A percentile compares a stretch with the other conserved stretches of the same genome.
phyloP scores from a whole-genome alignment of 2,797 vertebrate species.

The Prionace glauca region DNA sequence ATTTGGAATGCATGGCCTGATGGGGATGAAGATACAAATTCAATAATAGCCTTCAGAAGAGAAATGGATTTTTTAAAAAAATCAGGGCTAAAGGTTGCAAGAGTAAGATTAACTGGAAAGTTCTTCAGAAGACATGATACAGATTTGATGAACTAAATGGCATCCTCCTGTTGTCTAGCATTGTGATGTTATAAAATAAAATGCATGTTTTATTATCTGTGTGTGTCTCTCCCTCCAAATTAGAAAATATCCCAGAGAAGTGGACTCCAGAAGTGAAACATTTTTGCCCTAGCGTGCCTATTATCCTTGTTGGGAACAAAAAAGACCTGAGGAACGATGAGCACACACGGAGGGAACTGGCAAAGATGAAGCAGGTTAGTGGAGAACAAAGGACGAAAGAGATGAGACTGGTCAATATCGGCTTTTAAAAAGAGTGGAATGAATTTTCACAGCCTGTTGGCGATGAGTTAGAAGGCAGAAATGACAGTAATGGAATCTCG shows the following conservation, averaged over 20 bases:
- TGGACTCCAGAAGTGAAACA: conserved; percentile 98
- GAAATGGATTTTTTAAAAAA: neutral
- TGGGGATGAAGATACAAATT: neutral
- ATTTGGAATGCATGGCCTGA: neutral
- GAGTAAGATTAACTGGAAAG: neutral
- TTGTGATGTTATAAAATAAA: neutral
- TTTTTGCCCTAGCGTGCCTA: conserved; percentile 97
- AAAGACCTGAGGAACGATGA: conserved; percentile 96
- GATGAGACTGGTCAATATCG: neutral
- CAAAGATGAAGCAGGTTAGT: conserved; percentile 95
- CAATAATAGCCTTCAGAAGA: neutral
- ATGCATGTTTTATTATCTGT: neutral
- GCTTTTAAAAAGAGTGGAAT: neutral
- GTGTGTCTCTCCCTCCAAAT: neutral
- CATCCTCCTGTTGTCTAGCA: neutral
- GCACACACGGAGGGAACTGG: conserved; percentile 91
- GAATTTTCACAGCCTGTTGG: neutral
- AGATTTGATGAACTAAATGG: neutral
- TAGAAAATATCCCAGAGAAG: conserved; percentile 99
- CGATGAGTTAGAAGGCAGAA: neutral
- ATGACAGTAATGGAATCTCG: neutral
- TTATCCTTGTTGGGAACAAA: conserved; percentile 97
- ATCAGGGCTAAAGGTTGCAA: no score
- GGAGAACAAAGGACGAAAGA: neutral
- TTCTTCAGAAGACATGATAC: neutral